A percentile compares a stretch with the other conserved stretches of the same genome.
Conservation (phyloP, 2,888 invertebrate genomes). For the Quadroppia sp. region DNA sequence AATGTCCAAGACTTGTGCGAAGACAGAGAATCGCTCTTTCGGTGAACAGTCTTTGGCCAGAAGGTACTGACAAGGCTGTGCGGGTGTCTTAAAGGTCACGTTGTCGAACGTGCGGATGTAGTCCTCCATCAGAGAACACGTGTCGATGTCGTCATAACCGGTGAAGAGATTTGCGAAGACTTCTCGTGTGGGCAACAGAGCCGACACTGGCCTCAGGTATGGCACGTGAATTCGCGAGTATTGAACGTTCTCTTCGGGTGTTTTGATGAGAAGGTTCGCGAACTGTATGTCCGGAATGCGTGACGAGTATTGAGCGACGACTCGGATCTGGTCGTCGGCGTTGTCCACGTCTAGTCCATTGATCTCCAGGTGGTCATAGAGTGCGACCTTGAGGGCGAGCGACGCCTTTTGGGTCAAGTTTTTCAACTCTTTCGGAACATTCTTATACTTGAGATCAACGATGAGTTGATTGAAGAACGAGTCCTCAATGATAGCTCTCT, state of each 20-base stretch:
- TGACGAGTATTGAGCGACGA: slow-evolving; percentile 42
- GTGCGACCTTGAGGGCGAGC: slow-evolving; percentile 41
- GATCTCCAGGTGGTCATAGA: slow-evolving; percentile 40
- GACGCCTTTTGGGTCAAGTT: slow-evolving; percentile 39
- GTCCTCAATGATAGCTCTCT: slow-evolving; percentile 43
- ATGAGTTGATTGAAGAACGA: slow-evolving; percentile 44
- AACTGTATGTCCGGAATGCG: slow-evolving; percentile 44
- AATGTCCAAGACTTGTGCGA: slow-evolving; percentile 22
- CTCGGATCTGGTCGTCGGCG: slow-evolving; percentile 13
- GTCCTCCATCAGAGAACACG: slow-evolving; percentile 39
- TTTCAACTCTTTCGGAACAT: slow-evolving; percentile 4
- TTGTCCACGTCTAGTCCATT: slow-evolving; percentile 13
- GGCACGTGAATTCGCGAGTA: slow-evolving; percentile 38
- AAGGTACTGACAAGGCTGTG: slow-evolving; percentile 36
- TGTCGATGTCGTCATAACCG: background rate
- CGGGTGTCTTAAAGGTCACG: slow-evolving; percentile 36
- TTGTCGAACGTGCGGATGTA: slow-evolving; percentile 43
- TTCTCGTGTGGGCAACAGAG: background rate
- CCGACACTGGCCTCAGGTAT: slow-evolving; percentile 34
- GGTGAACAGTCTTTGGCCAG: slow-evolving; percentile 43
- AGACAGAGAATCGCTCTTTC: slow-evolving; percentile 36
- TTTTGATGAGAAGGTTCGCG: slow-evolving; percentile 41
- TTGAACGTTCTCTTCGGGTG: slow-evolving; percentile 40
- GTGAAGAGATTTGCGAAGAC: slow-evolving; percentile 26
- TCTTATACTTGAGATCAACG: slow-evolving; percentile 38